phyloP scores from a whole-genome alignment of 2,797 vertebrate species.

The Neostethus bicornis region DNA sequence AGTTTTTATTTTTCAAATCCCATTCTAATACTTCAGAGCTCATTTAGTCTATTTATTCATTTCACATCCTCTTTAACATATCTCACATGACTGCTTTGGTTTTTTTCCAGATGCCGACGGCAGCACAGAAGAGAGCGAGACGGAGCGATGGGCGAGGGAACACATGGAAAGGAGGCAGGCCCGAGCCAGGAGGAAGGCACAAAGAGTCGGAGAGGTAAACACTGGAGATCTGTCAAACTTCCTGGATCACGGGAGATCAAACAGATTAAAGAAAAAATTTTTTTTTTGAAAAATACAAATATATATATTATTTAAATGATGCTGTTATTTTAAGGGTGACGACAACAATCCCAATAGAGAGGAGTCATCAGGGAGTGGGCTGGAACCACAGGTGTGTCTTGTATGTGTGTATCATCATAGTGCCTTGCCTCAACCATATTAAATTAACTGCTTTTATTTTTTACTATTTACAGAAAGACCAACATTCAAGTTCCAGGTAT shows the following conservation, averaged over 20 bases:
- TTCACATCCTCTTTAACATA: not conserved
- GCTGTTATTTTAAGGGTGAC: slow-evolving; percentile 66
- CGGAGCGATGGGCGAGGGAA: slow-evolving; percentile 75
- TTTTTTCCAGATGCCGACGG: slow-evolving; percentile 76
- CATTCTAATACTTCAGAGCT: not conserved
- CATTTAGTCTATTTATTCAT: not conserved
- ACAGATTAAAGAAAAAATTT: not conserved
- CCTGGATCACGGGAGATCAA: not conserved
- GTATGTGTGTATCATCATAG: not conserved
- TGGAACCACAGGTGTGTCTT: slow-evolving; percentile 75
- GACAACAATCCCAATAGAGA: slow-evolving; percentile 80
- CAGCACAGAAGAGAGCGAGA: slow-evolving; percentile 77
- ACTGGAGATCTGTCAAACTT: slow-evolving; percentile 2
- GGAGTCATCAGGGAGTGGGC: slow-evolving; percentile 72
- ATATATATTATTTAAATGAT: too few relatives aligned
- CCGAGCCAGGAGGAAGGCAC: slow-evolving; percentile 76
- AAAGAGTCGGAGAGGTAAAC: slow-evolving; percentile 73
- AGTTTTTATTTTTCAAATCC: slow-evolving; percentile 3
- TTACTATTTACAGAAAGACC: slow-evolving; percentile 65
- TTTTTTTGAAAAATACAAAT: not conserved
- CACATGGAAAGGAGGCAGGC: slow-evolving; percentile 76
- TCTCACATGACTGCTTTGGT: slow-evolving; percentile 31
- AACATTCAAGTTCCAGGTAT: slow-evolving; percentile 73
- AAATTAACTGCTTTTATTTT: slow-evolving; percentile 32
- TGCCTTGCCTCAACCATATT: too few relatives aligned